Evolutionary conservation across 2,888 invertebrate genomes (phyloP).

Genomic region (Trachelus iudaicus): DNA sequence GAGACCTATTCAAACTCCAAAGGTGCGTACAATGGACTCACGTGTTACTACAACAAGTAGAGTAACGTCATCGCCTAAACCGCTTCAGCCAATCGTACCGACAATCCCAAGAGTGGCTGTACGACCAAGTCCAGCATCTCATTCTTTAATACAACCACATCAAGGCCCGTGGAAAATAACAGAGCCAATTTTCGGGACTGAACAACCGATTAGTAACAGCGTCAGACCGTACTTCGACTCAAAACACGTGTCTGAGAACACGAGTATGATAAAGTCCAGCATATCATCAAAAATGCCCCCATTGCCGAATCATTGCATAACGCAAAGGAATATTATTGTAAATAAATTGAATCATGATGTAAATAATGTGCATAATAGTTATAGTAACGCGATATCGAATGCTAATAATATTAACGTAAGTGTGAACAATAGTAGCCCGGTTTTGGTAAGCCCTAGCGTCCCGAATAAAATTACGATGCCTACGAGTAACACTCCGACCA

Average conservation of each 20-base stretch:
- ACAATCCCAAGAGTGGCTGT: slow-evolving; percentile 59
- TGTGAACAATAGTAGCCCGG: slow-evolving; percentile 40
- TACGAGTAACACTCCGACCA: slow-evolving; percentile 54
- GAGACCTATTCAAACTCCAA: slow-evolving; percentile 34
- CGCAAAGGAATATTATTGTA: slow-evolving; percentile 48
- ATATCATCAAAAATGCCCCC: slow-evolving; percentile 55
- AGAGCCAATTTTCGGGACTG: slow-evolving; percentile 48
- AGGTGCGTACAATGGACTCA: slow-evolving; percentile 33
- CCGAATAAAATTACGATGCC: slow-evolving; percentile 62
- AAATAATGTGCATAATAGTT: slow-evolving; percentile 49
- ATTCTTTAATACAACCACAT: neutral
- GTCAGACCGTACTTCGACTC: slow-evolving; percentile 59
- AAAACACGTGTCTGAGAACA: slow-evolving; percentile 59
- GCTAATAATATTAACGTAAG: slow-evolving; percentile 33
- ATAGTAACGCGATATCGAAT: slow-evolving; percentile 37
- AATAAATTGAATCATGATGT: slow-evolving; percentile 50
- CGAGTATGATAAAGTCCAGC: slow-evolving; percentile 61
- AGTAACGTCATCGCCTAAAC: slow-evolving; percentile 35
- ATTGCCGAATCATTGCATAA: slow-evolving; percentile 51
- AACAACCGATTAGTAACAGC: slow-evolving; percentile 49
- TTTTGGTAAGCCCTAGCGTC: slow-evolving; percentile 63
- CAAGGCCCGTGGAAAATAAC: slow-evolving; percentile 48
- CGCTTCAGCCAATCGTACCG: slow-evolving; percentile 41
- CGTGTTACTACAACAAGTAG: slow-evolving; percentile 28
- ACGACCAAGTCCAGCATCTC: slow-evolving; percentile 53